Percentiles rank a stretch among this genome's conserved stretches.
Conservation (phyloP, 2,888 invertebrate genomes). For the Portevinia maculata region DNA sequence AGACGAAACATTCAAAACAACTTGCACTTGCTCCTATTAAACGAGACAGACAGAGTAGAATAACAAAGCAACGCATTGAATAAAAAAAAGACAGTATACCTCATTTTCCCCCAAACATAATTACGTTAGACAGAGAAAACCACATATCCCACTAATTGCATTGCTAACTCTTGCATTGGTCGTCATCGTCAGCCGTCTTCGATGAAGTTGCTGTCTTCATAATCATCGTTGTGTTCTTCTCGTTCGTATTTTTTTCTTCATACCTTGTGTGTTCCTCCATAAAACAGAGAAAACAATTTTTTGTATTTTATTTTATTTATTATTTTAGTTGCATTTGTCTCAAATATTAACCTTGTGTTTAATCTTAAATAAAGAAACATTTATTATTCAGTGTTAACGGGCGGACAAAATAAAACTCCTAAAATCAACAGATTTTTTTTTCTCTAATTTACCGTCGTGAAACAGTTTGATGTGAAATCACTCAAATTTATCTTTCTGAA, state of each 20-base stretch:
- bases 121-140: slow-evolving; percentile 45
- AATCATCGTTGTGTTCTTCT: slow-evolving; percentile 67
- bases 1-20: not conserved
- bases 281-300: slow-evolving; percentile 47
- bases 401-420: no score
- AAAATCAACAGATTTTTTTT: no score
- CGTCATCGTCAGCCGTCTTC: slow-evolving; percentile 54
- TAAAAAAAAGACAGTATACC: not conserved
- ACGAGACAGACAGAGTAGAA: not conserved
- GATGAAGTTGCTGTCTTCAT: slow-evolving; percentile 60
- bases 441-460: no score
- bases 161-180: slow-evolving; percentile 50
- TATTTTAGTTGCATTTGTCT: not conserved
- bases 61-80: not conserved
- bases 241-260: slow-evolving; percentile 57
- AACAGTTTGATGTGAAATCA: no score
- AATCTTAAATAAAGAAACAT: no score
- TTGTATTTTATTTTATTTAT: slow-evolving; percentile 19
- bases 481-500: no score
- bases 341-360: not conserved
- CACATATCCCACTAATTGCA: slow-evolving; percentile 12
- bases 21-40: slow-evolving; percentile 7
- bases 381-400: no score
- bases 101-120: no score
- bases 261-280: slow-evolving; percentile 23